Evolutionary conservation across 2,113 vertebrate species (phyloP).

Genomic region (Acrocephalus arundinaceus): DNA sequence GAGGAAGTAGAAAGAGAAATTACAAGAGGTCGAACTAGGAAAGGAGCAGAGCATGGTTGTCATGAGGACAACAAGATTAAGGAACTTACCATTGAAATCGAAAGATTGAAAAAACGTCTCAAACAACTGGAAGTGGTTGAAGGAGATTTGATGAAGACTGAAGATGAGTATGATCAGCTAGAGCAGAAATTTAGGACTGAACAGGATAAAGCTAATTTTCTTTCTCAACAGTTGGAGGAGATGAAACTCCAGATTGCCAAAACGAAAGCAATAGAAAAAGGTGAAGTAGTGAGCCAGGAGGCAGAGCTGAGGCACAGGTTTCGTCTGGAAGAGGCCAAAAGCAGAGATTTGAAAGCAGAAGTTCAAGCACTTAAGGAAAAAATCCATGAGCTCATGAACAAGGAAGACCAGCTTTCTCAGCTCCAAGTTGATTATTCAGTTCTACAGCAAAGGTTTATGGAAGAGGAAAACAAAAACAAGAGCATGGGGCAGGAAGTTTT

Average conservation of each 20-base stretch:
- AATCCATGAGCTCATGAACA: slow-evolving; percentile 96
- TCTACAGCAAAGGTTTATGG: slow-evolving; percentile 87
- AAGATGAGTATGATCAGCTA: slow-evolving; percentile 92
- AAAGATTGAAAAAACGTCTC: slow-evolving; percentile 88
- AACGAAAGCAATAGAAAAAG: slow-evolving; percentile 91
- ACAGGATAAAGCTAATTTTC: slow-evolving; percentile 89
- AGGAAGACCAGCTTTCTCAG: slow-evolving; percentile 94
- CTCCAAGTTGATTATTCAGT: slow-evolving; percentile 88
- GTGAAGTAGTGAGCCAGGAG: slow-evolving; percentile 85
- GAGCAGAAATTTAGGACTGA: slow-evolving; percentile 92
- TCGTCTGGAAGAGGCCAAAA: slow-evolving; percentile 87
- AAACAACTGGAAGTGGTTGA: slow-evolving; percentile 92
- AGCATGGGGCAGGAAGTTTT: slow-evolving; percentile 85
- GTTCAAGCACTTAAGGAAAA: slow-evolving; percentile 95
- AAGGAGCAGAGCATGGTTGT: slow-evolving; percentile 70
- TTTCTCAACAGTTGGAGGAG: slow-evolving; percentile 89
- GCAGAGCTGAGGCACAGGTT: slow-evolving; percentile 84
- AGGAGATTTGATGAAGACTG: slow-evolving; percentile 95
- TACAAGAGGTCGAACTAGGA: slow-evolving; percentile 70
- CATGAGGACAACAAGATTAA: slow-evolving; percentile 86
- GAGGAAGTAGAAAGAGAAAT: slow-evolving; percentile 82
- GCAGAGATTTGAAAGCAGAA: slow-evolving; percentile 85
- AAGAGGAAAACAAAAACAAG: slow-evolving; percentile 87
- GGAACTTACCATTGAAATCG: slow-evolving; percentile 87
- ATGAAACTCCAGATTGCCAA: slow-evolving; percentile 88